These are phyloP conservation scores for Anarsia innoxiella DNA, from an alignment of 2,888 invertebrate genomes.

Conservation along the genomic window DNA sequence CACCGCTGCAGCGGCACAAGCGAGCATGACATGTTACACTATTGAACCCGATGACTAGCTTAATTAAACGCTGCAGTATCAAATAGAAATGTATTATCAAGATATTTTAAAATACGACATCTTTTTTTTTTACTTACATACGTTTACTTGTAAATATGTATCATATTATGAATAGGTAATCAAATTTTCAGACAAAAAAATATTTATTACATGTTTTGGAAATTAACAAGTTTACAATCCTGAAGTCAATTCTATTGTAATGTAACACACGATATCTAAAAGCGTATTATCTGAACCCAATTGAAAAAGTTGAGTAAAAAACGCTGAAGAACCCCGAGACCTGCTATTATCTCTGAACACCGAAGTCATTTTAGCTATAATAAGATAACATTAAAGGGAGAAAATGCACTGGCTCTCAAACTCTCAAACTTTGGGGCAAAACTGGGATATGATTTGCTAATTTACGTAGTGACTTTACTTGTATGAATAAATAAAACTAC, in stretches of 20 bases:
- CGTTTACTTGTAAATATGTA: neutral
- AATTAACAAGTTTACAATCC: conserved; percentile 26
- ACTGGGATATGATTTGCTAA: too few relatives aligned
- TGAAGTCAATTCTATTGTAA: conserved; percentile 45
- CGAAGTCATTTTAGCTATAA: conserved; percentile 75
- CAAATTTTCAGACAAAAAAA: too few relatives aligned
- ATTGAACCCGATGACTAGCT: too few relatives aligned
- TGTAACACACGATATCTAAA: conserved; percentile 63
- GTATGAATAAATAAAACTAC: too few relatives aligned
- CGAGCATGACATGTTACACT: too few relatives aligned
- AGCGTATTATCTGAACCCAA: conserved; percentile 47
- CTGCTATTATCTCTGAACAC: conserved; percentile 71
- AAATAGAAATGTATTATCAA: too few relatives aligned
- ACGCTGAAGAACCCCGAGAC: conserved; percentile 50
- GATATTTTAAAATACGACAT: neutral
- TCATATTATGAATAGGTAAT: too few relatives aligned
- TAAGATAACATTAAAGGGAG: conserved; percentile 74
- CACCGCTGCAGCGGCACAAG: too few relatives aligned
- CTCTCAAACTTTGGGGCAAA: conserved; percentile 33
- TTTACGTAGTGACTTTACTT: too few relatives aligned
- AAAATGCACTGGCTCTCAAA: conserved; percentile 15
- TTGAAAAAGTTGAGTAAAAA: conserved; percentile 55
- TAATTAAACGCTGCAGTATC: too few relatives aligned
- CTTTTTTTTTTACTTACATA: neutral
- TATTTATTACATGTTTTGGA: too few relatives aligned